Evolutionary conservation across 2,797 vertebrate species (phyloP).

Genomic region (Melanotaenia maccullochi): DNA sequence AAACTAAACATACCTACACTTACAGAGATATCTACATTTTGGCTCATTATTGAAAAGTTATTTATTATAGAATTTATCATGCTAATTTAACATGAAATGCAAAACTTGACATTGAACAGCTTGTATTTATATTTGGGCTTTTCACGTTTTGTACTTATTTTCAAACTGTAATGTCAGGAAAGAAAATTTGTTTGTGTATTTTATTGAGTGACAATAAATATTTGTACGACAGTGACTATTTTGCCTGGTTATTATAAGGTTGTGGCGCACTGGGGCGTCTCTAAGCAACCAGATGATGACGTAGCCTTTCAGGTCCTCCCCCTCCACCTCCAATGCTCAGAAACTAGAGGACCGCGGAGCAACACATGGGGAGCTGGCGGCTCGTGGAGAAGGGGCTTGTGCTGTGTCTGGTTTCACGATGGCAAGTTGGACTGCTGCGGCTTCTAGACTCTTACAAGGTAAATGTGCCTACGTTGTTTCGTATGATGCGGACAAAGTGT

Average conservation of each 20-base stretch:
- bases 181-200: background rate
- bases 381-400: background rate
- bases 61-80: background rate
- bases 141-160: background rate
- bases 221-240: background rate
- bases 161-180: too few species aligned
- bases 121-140: background rate
- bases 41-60: background rate
- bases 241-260: slow-evolving; percentile 15
- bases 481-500: background rate
- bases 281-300: slow-evolving; percentile 79
- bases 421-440: slow-evolving; percentile 12
- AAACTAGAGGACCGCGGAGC: slow-evolving; percentile 60
- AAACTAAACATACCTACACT: background rate
- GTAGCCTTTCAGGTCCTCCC: slow-evolving; percentile 70
- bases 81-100: too few species aligned
- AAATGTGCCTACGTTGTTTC: slow-evolving; percentile 6
- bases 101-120: too few species aligned
- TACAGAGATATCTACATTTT: background rate
- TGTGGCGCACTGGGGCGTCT: slow-evolving; percentile 67
- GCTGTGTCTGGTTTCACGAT: background rate
- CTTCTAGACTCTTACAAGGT: slow-evolving; percentile 21
- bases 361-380: background rate
- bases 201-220: slow-evolving; percentile 35
- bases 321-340: slow-evolving; percentile 48